Conservation (phyloP, 1,140 invertebrate genomes). For the Goniozus legneri region DNA sequence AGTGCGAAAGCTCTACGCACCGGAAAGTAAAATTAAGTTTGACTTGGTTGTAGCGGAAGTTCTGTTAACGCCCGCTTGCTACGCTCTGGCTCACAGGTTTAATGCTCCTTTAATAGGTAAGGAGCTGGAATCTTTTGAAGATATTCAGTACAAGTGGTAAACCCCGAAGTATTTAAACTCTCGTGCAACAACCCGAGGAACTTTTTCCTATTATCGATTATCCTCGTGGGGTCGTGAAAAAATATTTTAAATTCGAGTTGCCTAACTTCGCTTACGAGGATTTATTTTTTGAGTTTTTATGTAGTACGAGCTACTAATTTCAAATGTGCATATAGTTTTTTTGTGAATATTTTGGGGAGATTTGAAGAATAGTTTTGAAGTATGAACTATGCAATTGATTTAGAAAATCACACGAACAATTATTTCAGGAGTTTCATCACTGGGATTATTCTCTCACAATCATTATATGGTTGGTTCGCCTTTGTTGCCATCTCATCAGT, state of each 20-base stretch:
- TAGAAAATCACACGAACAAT: not conserved
- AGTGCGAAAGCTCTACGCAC: slow-evolving; percentile 22
- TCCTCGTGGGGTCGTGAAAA: too few species aligned
- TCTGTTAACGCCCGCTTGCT: slow-evolving; percentile 1
- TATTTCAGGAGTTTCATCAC: slow-evolving; percentile 17
- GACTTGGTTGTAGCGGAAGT: slow-evolving; percentile 26
- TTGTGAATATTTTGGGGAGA: too few species aligned
- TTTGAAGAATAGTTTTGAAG: too few species aligned
- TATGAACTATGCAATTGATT: not conserved
- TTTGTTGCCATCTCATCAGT: slow-evolving; percentile 25
- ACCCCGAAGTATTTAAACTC: not conserved
- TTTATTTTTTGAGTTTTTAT: too few species aligned
- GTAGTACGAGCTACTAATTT: too few species aligned
- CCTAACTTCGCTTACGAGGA: too few species aligned
- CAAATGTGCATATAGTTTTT: too few species aligned
- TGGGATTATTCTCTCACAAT: not conserved
- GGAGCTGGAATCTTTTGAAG: too few species aligned
- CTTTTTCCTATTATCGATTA: too few species aligned
- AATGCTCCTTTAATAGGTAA: slow-evolving; percentile 31
- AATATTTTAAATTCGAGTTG: too few species aligned
- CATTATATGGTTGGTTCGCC: slow-evolving; percentile 17
- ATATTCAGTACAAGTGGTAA: not conserved
- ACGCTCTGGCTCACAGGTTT: slow-evolving; percentile 21
- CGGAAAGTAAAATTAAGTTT: slow-evolving; percentile 21
- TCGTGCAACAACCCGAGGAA: not conserved